Evolutionary conservation across 2,888 invertebrate species (phyloP).

Genomic region (Perithous albicinctus): DNA sequence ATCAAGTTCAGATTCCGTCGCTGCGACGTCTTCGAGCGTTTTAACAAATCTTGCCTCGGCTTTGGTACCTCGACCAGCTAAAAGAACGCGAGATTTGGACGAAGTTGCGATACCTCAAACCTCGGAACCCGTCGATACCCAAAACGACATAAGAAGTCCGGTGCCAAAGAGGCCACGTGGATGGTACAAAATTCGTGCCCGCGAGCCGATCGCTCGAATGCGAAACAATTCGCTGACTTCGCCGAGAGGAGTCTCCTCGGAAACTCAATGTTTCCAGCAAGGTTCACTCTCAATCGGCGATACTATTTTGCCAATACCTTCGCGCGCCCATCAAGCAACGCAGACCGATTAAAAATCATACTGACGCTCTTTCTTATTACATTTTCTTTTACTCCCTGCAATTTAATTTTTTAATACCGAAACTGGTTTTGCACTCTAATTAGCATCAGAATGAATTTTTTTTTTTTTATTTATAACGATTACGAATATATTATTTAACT

Average conservation of each 20-base stretch:
- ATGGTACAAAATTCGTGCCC: slow-evolving; percentile 79
- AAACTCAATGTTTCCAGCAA: slow-evolving; percentile 80
- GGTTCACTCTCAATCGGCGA: slow-evolving; percentile 79
- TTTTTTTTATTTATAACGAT: neutral
- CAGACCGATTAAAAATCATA: slow-evolving; percentile 73
- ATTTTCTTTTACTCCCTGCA: too few species aligned
- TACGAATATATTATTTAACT: neutral
- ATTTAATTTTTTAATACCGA: neutral
- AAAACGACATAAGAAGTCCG: slow-evolving; percentile 74
- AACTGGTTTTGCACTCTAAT: too few species aligned
- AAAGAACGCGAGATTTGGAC: slow-evolving; percentile 74
- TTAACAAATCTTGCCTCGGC: slow-evolving; percentile 56
- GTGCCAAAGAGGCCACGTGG: slow-evolving; percentile 78
- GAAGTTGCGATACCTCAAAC: slow-evolving; percentile 48
- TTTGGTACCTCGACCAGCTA: slow-evolving; percentile 66
- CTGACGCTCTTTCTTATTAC: slow-evolving; percentile 9
- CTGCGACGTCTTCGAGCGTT: slow-evolving; percentile 32
- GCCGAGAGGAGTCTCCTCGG: slow-evolving; percentile 76
- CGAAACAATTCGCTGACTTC: slow-evolving; percentile 67
- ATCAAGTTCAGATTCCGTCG: slow-evolving; percentile 27
- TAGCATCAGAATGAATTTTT: too few species aligned
- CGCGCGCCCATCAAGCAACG: slow-evolving; percentile 79
- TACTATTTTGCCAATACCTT: slow-evolving; percentile 78
- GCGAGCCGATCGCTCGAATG: slow-evolving; percentile 81
- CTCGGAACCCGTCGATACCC: slow-evolving; percentile 34